Conservation (phyloP, 2,888 invertebrate genomes). For the Thymelicus acteon region DNA sequence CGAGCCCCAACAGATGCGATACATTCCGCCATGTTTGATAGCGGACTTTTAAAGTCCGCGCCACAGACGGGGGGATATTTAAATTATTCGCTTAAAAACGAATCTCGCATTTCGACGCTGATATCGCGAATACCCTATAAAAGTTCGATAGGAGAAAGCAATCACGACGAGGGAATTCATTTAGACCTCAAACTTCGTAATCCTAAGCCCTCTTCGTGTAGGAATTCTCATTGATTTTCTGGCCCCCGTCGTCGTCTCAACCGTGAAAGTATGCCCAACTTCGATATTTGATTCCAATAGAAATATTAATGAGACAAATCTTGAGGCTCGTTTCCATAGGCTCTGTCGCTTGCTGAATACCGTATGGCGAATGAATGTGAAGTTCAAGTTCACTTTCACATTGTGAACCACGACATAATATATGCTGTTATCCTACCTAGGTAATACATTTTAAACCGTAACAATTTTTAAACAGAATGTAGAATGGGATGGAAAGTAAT, state of each 20-base stretch:
- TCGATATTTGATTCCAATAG: conserved; percentile 62
- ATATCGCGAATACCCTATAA: conserved; percentile 24
- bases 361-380: conserved; percentile 13
- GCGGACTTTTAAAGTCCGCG: too few species aligned
- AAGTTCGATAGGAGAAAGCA: conserved; percentile 39
- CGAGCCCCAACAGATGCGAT: too few species aligned
- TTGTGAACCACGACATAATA: background rate
- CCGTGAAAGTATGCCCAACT: conserved; percentile 76
- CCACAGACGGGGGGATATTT: too few species aligned
- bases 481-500: background rate
- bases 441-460: conserved; percentile 4
- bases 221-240: conserved; percentile 46
- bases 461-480: background rate
- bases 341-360: conserved; percentile 20
- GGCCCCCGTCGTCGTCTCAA: conserved; percentile 52
- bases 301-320: conserved; percentile 74
- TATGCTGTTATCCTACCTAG: background rate
- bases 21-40: too few species aligned
- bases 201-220: conserved; percentile 40
- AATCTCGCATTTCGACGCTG: conserved; percentile 11
- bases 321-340: conserved; percentile 48
- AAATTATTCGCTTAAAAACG: background rate
- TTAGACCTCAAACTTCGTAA: conserved; percentile 42
- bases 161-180: conserved; percentile 44
- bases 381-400: too few species aligned